Evolutionary conservation across 2,888 invertebrate species (phyloP), one percentile per base, ranked within the genome.

Genomic region (Calameuta filiformis): DNA sequence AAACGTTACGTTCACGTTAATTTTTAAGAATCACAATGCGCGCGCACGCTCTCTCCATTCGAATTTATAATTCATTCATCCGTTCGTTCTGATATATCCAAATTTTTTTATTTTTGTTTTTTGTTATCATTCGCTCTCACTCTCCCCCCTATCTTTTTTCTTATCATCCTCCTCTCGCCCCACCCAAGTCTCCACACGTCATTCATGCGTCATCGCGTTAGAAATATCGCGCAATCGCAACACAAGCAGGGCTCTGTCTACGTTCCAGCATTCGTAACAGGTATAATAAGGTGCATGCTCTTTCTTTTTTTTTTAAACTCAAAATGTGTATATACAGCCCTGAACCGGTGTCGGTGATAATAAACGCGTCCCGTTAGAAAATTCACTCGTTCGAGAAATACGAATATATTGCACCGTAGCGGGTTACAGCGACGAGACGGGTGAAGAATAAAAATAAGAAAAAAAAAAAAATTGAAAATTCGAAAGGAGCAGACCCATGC

Each of bases 21-120:
- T 4, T 69, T 69, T 30, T 79, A 82, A 76, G 82, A 82, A 82
- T 82, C 82, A 82, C 82, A 82, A 82, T 82, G 81, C 78, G 82
- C 81, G 81, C 78, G 15, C 40, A 15, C 2, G 15, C 40, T 6
- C 1, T 15, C 40, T 40, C 40, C 40, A 40, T 40, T 40, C 40
- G 4, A 40, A 40, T 40, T 40, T 40, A 1, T 6, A 15, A 40
- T 15, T 40, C 40, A 40, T 15, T 15, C 15, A 4, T 40, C 4
- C 40, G 4, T 40, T 40, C 6, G 2, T 40, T 40, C 15, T 15
- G 4, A 6, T 15, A 4, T 40, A 15, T 15, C 15, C 15, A 40
- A 40, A 15, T 81, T 82, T 73, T 4, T 31, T 11, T 12, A 1
- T 33, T 23, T 12, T 12, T 35, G 0, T 11, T 12, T 11, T 33